Evolutionary conservation across 1,140 invertebrate genomes (phyloP).

Genomic region (Macrobrachium rosenbergii): DNA sequence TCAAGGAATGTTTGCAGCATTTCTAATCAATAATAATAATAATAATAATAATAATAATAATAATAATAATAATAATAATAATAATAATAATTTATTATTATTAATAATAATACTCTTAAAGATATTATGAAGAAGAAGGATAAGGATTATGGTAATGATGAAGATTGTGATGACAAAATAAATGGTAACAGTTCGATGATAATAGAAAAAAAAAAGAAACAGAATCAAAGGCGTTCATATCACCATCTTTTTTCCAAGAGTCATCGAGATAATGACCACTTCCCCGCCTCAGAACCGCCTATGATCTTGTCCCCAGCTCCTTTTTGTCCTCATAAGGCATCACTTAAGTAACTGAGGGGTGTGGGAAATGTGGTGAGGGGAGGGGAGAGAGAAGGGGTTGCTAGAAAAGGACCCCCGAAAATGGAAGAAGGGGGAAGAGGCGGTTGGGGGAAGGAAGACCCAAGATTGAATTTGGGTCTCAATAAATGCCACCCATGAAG

Average conservation of each 20-base stretch:
- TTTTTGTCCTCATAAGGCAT: too few relatives aligned
- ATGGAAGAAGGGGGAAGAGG: constrained; percentile 6
- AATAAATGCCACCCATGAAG: too few relatives aligned
- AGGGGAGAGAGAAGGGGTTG: neutral
- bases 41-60: constrained; percentile 27
- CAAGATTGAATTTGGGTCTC: neutral
- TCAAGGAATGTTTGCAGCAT: too few relatives aligned
- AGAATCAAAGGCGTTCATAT: too few relatives aligned
- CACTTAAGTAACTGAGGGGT: too few relatives aligned
- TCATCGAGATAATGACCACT: too few relatives aligned
- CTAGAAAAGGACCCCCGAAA: neutral
- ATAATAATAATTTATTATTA: neutral
- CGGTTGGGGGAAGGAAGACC: neutral
- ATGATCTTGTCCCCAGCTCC: too few relatives aligned
- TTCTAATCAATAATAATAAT: neutral
- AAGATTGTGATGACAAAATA: neutral
- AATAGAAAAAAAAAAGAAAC: too few relatives aligned
- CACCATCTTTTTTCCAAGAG: too few relatives aligned
- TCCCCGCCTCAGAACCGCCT: too few relatives aligned
- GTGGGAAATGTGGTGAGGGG: neutral
- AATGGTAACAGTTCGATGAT: too few relatives aligned
- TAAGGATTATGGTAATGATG: neutral
- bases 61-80: constrained; percentile 32
- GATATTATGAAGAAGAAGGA: neutral
- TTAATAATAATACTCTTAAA: too few relatives aligned